These are phyloP conservation scores for Patella ulyssiponensis DNA, from an alignment of 2,888 invertebrate species.

Conservation along the genomic window DNA sequence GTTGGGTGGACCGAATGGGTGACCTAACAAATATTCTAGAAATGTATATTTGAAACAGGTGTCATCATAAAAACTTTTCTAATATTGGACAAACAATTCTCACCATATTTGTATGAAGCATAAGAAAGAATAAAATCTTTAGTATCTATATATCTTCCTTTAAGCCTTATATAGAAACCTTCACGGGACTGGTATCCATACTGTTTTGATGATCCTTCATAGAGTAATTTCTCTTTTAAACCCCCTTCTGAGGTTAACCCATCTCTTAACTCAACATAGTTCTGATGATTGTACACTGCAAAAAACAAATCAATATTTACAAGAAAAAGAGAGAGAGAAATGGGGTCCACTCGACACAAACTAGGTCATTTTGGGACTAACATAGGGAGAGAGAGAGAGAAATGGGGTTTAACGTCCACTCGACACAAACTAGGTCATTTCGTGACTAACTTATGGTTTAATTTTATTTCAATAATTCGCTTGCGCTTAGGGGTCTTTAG, in stretches of 20 bases:
- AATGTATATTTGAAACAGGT: no score
- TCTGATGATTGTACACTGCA: conserved; percentile 3
- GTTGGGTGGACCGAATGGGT: no score
- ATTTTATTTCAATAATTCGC: no score
- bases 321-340: neutral
- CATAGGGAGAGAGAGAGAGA: no score
- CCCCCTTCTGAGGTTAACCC: conserved; percentile 44
- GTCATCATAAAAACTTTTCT: neutral
- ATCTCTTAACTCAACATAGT: conserved; percentile 33
- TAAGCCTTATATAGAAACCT: conserved; percentile 50
- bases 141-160: conserved; percentile 30
- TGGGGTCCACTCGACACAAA: no score
- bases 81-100: neutral
- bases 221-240: conserved; percentile 22
- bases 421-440: no score
- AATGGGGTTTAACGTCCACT: no score
- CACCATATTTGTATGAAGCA: conserved; percentile 38
- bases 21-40: no score
- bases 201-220: conserved; percentile 13
- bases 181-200: conserved; percentile 20
- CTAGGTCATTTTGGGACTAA: no score
- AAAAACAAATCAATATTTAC: neutral
- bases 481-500: no score
- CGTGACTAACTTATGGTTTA: no score
- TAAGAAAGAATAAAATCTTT: conserved; percentile 40